These are phyloP conservation scores for Drosophila littoralis DNA, from an alignment of 1,140 invertebrate genomes.

Conservation along the genomic window DNA sequence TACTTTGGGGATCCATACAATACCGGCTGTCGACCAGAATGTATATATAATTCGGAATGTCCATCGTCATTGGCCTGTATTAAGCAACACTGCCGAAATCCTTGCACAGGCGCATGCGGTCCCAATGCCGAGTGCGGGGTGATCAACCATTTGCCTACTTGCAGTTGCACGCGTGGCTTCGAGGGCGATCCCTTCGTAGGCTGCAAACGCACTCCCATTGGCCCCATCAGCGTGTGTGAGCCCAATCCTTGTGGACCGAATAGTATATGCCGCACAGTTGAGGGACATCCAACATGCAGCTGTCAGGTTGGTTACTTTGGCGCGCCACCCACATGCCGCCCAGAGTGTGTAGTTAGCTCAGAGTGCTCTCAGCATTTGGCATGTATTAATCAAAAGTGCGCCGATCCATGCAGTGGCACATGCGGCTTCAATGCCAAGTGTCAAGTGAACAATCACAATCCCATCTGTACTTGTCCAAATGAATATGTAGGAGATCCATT, in stretches of 20 bases:
- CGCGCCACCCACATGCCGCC: conserved; percentile 90
- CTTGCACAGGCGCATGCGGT: conserved; percentile 94
- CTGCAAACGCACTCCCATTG: conserved; percentile 87
- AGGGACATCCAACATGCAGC: conserved; percentile 90
- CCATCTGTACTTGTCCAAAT: conserved; percentile 92
- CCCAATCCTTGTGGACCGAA: conserved; percentile 93
- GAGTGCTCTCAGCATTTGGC: conserved; percentile 90
- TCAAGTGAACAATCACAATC: conserved; percentile 92
- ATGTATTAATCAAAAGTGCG: conserved; percentile 92
- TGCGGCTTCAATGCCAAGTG: conserved; percentile 92
- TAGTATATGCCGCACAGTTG: conserved; percentile 89
- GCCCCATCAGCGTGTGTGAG: conserved; percentile 89
- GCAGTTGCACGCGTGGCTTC: conserved; percentile 90
- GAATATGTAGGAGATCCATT: conserved; percentile 93
- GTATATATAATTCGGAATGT: conserved; percentile 92
- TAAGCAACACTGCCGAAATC: conserved; percentile 93
- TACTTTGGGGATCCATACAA: conserved; percentile 93
- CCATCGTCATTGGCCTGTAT: conserved; percentile 91
- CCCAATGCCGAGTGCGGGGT: conserved; percentile 91
- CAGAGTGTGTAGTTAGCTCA: conserved; percentile 91
- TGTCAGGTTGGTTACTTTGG: conserved; percentile 91
- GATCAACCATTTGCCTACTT: conserved; percentile 92
- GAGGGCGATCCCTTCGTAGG: conserved; percentile 93
- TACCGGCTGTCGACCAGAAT: conserved; percentile 92
- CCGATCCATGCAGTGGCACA: conserved; percentile 91